Conservation (phyloP, 2,113 vertebrate species). For the Pipa parva region DNA sequence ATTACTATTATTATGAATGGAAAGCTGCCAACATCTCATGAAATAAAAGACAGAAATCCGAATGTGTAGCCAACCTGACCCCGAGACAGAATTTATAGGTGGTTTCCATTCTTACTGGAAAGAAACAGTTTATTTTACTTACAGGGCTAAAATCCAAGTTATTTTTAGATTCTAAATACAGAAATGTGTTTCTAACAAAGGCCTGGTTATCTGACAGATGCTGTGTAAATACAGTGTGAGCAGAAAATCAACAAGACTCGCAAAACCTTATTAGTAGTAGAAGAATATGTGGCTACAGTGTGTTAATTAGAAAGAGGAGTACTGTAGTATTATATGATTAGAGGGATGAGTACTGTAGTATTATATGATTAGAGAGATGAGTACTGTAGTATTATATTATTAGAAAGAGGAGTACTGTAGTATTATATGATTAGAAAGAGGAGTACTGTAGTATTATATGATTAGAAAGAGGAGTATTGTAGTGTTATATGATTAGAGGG, state of each 20-base stretch:
- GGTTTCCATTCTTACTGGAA: conserved; percentile 33
- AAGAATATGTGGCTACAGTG: background rate
- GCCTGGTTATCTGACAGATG: conserved; percentile 8
- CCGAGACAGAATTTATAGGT: conserved; percentile 21
- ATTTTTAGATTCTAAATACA: conserved; percentile 39
- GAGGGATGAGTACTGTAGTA: no score
- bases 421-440: no score
- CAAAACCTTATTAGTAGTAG: conserved; percentile 31
- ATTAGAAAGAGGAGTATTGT: no score
- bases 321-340: no score
- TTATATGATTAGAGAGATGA: no score
- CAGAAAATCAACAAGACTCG: conserved; percentile 12
- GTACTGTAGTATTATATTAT: no score
- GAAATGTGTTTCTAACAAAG: background rate
- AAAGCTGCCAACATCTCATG: conserved; percentile 12
- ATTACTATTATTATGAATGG: conserved; percentile 35
- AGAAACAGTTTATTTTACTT: conserved; percentile 35
- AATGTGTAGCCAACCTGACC: conserved; percentile 22
- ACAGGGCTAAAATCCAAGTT: background rate
- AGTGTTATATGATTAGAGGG: no score
- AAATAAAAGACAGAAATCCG: conserved; percentile 15
- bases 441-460: no score
- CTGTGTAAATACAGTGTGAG: conserved; percentile 14
- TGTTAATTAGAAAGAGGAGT: no score
- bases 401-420: no score